Conservation (phyloP, 2,113 vertebrate species). For the Ageneiosus marmoratus region DNA sequence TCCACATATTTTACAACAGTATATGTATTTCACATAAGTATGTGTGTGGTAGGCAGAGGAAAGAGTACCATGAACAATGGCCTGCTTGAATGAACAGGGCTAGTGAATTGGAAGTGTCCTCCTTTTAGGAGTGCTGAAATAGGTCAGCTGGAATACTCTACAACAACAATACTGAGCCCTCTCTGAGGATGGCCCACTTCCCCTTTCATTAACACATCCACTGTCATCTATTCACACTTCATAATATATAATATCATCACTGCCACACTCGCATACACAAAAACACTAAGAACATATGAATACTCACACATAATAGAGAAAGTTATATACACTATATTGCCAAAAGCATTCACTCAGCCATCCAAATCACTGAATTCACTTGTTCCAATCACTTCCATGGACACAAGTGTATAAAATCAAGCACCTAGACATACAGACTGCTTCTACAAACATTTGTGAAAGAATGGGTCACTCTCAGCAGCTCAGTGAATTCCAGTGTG, state of each 20-base stretch:
- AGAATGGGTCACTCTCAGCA: too few species aligned
- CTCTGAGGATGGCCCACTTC: slow-evolving; percentile 51
- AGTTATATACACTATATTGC: too few species aligned
- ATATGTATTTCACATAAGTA: slow-evolving; percentile 14
- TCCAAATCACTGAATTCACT: too few species aligned
- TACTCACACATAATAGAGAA: background rate
- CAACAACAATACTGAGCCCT: slow-evolving; percentile 38
- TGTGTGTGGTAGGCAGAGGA: slow-evolving; percentile 14
- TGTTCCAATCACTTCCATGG: too few species aligned
- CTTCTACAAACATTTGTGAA: too few species aligned
- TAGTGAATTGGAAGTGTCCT: slow-evolving; percentile 48
- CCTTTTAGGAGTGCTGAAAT: slow-evolving; percentile 48
- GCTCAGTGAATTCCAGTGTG: too few species aligned
- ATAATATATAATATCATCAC: slow-evolving; percentile 25
- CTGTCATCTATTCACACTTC: slow-evolving; percentile 24
- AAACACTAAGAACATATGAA: background rate
- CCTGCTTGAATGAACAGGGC: slow-evolving; percentile 42
- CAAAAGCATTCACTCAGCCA: too few species aligned
- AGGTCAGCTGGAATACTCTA: slow-evolving; percentile 53
- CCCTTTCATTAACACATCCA: slow-evolving; percentile 24
- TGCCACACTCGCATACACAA: background rate
- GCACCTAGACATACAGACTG: too few species aligned
- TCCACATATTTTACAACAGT: slow-evolving; percentile 16
- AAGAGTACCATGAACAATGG: slow-evolving; percentile 38
- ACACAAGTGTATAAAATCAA: too few species aligned